A percentile compares a stretch with the other conserved stretches of the same genome.
Conservation (phyloP, 2,797 vertebrate species). For the Euphonia xanthogaster region DNA sequence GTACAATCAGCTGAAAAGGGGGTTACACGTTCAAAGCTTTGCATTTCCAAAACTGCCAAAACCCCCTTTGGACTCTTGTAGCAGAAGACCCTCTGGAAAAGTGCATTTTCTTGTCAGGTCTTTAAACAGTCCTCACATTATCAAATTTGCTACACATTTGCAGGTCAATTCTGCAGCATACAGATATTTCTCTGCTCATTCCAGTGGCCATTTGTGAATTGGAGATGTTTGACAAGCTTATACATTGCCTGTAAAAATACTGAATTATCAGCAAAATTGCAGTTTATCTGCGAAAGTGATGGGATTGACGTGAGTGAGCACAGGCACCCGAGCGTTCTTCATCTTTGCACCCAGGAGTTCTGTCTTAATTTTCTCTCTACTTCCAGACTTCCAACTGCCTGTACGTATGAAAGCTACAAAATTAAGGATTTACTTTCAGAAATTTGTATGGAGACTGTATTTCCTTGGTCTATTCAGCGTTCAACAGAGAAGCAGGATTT, state of each 20-base stretch:
- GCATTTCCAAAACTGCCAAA: not conserved
- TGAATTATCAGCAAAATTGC: not conserved
- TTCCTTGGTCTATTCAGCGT: not conserved
- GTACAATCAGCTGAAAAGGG: not conserved
- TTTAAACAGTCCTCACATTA: not conserved
- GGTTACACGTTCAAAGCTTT: not conserved
- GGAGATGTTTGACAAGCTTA: not conserved
- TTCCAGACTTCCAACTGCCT: not conserved
- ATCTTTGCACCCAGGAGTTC: rapidly evolving
- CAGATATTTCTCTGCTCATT: not conserved
- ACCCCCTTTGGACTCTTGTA: not conserved
- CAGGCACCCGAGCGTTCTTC: not conserved
- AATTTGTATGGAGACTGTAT: not conserved
- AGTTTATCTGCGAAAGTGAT: not conserved
- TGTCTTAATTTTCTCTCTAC: not conserved
- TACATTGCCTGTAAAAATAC: not conserved
- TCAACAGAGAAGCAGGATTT: not conserved
- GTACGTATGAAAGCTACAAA: not conserved
- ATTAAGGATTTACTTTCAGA: not conserved
- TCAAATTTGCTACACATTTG: not conserved
- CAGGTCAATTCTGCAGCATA: not conserved
- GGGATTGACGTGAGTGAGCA: not conserved
- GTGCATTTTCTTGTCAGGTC: not conserved
- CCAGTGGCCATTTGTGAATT: not conserved
- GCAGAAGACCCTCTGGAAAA: not conserved